Conservation (phyloP, 2,113 vertebrate species). For the Mesocricetus auratus region DNA sequence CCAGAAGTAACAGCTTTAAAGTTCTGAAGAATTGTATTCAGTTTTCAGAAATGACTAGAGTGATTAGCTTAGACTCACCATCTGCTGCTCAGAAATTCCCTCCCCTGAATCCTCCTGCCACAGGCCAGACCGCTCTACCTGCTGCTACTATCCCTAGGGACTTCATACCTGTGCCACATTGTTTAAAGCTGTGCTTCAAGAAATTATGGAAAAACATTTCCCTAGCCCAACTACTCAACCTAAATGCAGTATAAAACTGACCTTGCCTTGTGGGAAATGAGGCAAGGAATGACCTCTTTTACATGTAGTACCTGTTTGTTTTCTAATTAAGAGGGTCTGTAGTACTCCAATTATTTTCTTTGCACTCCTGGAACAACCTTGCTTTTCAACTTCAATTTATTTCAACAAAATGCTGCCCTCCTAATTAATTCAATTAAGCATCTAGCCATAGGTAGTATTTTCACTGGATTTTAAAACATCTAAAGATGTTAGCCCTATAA, state of each 20-base stretch:
- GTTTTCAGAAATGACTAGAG: slow-evolving; percentile 41
- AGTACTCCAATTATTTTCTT: slow-evolving; percentile 11
- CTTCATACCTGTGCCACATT: background rate
- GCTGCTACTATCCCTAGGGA: background rate
- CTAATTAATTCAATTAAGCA: background rate
- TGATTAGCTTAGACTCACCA: background rate
- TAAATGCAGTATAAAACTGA: background rate
- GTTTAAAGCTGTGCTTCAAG: slow-evolving; percentile 24
- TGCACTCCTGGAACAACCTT: background rate
- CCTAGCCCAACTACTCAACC: background rate
- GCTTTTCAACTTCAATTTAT: slow-evolving; percentile 40
- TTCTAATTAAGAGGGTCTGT: background rate
- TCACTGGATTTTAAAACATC: background rate
- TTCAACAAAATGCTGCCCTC: background rate
- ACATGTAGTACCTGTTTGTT: background rate
- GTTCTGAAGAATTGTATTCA: background rate
- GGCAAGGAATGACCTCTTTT: background rate
- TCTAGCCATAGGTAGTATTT: background rate
- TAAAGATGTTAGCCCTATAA: background rate
- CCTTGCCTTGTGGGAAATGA: background rate
- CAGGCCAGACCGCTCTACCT: background rate
- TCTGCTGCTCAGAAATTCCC: background rate
- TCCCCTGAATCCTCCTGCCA: background rate
- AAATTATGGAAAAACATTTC: background rate
- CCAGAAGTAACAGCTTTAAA: background rate